phyloP scores from a whole-genome alignment of 1,140 invertebrate species.

The Zaprionus gabonicus region DNA sequence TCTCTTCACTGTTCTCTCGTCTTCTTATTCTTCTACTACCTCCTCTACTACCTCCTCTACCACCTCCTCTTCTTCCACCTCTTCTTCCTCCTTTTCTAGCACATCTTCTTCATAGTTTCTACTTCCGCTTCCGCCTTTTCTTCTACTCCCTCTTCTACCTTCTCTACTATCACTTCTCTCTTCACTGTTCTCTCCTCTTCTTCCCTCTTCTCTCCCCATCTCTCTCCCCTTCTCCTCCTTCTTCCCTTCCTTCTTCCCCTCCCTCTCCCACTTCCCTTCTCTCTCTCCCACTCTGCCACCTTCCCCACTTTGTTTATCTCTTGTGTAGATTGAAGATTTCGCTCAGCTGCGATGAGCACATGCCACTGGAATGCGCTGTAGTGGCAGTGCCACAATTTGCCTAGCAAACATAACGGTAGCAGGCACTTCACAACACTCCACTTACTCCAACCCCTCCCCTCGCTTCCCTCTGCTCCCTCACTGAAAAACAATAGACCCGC shows the following conservation, averaged over 20 bases:
- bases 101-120: not conserved
- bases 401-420: constrained; percentile 42
- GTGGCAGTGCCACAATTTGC: constrained; percentile 39
- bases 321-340: constrained; percentile 12
- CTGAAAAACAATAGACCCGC: constrained; percentile 21
- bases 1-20: not conserved
- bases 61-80: not conserved
- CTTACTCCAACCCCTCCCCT: not conserved
- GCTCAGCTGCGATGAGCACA: constrained; percentile 37
- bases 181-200: not conserved
- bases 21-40: not conserved
- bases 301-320: not conserved
- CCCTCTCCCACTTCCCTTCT: not conserved
- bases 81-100: not conserved
- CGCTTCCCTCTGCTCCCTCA: no score
- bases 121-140: not conserved
- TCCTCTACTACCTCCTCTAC: not conserved
- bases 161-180: not conserved
- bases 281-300: not conserved
- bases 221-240: not conserved
- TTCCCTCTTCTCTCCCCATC: not conserved
- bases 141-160: not conserved
- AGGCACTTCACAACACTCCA: not conserved
- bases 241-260: not conserved
- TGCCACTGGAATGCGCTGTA: constrained; percentile 42